Evolutionary conservation across 2,888 invertebrate genomes (phyloP).

Genomic region (Diaphora mendica): DNA sequence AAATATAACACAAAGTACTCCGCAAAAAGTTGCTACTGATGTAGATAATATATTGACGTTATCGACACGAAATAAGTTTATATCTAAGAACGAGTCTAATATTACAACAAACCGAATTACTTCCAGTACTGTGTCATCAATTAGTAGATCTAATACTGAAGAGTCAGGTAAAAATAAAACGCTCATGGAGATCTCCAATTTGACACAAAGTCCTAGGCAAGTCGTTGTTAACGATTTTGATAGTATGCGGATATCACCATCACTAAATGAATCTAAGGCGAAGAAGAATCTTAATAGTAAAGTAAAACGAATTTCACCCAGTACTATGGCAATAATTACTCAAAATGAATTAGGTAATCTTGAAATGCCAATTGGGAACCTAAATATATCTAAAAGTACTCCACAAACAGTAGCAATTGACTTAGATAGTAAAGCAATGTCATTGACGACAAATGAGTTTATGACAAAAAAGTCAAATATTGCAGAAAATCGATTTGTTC

Average conservation of each 20-base stretch:
- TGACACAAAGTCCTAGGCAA: neutral
- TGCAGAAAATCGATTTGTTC: neutral
- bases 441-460: neutral
- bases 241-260: neutral
- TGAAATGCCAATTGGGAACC: neutral
- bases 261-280: neutral
- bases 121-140: neutral
- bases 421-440: neutral
- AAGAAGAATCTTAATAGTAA: neutral
- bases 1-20: neutral
- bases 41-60: neutral
- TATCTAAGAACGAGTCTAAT: neutral
- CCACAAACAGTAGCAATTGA: neutral
- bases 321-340: neutral
- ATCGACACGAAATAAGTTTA: neutral
- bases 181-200: neutral
- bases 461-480: neutral
- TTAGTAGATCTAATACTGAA: neutral
- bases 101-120: neutral
- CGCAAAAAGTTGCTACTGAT: neutral
- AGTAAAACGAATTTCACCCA: neutral
- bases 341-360: neutral
- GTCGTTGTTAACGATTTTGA: neutral
- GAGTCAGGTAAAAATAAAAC: neutral
- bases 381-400: neutral